phyloP scores from a whole-genome alignment of 1,140 invertebrate genomes.

The Aphaenogaster floridana region DNA sequence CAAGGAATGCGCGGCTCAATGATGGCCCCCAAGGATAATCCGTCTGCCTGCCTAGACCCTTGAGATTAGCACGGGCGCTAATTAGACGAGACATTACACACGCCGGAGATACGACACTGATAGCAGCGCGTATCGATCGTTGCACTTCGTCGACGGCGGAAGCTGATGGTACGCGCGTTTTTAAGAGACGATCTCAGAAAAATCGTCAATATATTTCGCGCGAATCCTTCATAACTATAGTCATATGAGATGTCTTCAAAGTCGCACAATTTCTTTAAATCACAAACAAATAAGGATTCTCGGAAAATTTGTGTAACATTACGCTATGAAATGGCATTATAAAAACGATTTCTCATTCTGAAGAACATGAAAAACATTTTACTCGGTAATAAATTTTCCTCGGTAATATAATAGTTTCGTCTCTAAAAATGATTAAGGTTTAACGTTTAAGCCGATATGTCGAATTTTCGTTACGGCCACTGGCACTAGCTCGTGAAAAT shows the following conservation, averaged over 20 bases:
- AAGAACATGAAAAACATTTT: not conserved
- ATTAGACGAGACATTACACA: slow-evolving; percentile 70
- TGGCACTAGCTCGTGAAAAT: not conserved
- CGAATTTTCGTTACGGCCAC: slow-evolving; percentile 23
- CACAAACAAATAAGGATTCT: not conserved
- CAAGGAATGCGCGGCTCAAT: slow-evolving; percentile 61
- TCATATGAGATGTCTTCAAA: not conserved
- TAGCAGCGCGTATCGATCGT: slow-evolving; percentile 63
- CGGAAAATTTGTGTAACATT: not conserved
- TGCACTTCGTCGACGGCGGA: slow-evolving; percentile 34
- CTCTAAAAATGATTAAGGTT: not conserved
- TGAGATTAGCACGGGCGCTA: slow-evolving; percentile 68
- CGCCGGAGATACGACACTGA: slow-evolving; percentile 61
- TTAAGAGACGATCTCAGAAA: slow-evolving; percentile 4
- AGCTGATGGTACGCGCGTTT: not conserved
- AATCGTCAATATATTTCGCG: not conserved
- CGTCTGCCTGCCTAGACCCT: slow-evolving; percentile 59
- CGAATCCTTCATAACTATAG: not conserved
- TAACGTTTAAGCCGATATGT: not conserved
- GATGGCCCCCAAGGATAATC: slow-evolving; percentile 61
- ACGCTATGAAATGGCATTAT: not conserved
- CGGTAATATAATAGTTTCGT: no score
- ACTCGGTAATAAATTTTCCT: not conserved
- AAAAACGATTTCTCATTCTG: not conserved
- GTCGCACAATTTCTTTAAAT: not conserved